A percentile compares a stretch with the other conserved stretches of the same genome.
phyloP scores from a whole-genome alignment of 2,888 invertebrate genomes.

The Cantharis flavilabris region DNA sequence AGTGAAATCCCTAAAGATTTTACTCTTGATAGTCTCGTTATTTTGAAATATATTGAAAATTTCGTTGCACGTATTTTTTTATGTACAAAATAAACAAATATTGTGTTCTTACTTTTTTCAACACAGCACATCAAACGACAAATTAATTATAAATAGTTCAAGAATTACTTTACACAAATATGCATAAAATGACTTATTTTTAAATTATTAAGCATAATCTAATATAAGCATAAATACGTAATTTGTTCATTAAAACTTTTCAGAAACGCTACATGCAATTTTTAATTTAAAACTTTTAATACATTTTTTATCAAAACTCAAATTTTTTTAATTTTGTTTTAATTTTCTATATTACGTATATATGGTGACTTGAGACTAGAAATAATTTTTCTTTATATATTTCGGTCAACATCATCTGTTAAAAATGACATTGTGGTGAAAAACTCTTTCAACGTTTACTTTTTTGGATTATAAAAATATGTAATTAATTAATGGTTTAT shows the following conservation, averaged over 20 bases:
- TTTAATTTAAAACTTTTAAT: neutral
- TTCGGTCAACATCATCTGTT: neutral
- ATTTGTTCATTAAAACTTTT: neutral
- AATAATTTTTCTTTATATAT: neutral
- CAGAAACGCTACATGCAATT: neutral
- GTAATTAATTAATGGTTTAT: neutral
- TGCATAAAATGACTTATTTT: neutral
- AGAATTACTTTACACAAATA: neutral
- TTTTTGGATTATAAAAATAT: neutral
- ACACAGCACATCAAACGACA: neutral
- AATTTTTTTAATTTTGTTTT: neutral
- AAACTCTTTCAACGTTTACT: no score
- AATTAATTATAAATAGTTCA: neutral
- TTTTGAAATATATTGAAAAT: slow-evolving; percentile 11
- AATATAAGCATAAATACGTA: neutral
- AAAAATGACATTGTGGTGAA: no score
- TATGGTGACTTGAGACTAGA: neutral
- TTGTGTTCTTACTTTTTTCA: neutral
- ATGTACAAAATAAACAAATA: neutral
- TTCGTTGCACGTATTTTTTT: neutral
- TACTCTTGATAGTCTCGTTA: slow-evolving; percentile 17
- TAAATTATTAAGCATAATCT: neutral
- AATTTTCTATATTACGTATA: no score
- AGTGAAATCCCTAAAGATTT: slow-evolving; percentile 17
- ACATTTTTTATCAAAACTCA: neutral